Conservation (phyloP, 2,888 invertebrate genomes). For the Celastrina argiolus region DNA sequence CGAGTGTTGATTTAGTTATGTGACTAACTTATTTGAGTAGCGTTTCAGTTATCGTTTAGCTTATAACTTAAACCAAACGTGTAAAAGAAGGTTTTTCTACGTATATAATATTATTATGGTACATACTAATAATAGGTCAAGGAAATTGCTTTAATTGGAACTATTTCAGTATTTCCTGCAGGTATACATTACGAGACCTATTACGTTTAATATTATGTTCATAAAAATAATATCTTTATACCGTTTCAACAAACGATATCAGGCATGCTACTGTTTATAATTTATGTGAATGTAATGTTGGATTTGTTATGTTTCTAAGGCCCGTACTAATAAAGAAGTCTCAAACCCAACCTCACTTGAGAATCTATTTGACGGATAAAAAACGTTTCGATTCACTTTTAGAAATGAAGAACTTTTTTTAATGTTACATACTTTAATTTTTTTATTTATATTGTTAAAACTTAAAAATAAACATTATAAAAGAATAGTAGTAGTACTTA, state of each 20-base stretch:
- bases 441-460: no score
- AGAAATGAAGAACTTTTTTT: no score
- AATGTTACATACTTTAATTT: no score
- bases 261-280: not conserved
- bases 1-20: no score
- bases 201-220: not conserved
- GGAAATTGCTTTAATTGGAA: constrained; percentile 3
- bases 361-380: no score
- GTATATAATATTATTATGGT: not conserved
- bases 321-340: no score
- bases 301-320: not conserved
- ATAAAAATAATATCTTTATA: not conserved
- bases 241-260: not conserved
- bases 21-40: no score
- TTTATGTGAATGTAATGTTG: not conserved
- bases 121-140: not conserved
- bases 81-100: not conserved
- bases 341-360: no score
- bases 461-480: no score
- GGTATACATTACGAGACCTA: not conserved
- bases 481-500: no score
- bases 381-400: no score
- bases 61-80: not conserved
- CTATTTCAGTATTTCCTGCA: not conserved
- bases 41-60: no score